Evolutionary conservation across 2,113 vertebrate species (phyloP), one percentile per base, ranked within the genome.

Genomic region (Oryzias curvinotus): DNA sequence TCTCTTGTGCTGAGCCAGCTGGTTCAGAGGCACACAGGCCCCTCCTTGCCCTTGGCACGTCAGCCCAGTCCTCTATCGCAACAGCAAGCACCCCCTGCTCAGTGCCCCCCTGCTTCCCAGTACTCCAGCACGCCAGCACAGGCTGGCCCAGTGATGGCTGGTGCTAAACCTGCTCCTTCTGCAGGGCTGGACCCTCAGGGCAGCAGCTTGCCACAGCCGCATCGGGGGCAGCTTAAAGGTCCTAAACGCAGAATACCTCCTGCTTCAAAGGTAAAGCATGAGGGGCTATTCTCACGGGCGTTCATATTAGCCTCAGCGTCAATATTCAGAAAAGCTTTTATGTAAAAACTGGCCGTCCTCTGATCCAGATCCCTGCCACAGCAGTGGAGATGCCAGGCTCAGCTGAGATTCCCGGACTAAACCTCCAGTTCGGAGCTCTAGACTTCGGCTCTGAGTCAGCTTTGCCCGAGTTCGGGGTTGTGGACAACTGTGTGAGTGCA

Each of bases 331-430:
- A 3, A 43, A 41, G 49, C 12, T 45, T 44, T 41, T 26, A 47
- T n/a, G 14, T 46, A 28, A 30, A 14, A 21, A 5, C 45, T 17
- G 30, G 3, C 8, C 36, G 3, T 50, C 30, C 43, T 52, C 16
- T 48, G 14, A 45, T n/a, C 14, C 71, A 98, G 96, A 96, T 95
- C 74, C 96, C 97, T 56, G 90, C 93, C 45, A 95, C 95, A 28
- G 97, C 97, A 3, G 97, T 99, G 65, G 96, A 99, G 87, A 98
- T 98, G 97, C 96, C 97, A 14, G 96, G 95, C 59, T 94, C 96
- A 16, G 86, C 95, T 7, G 96, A 99, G 18, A 69, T 98, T 49
- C 93, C 93, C 0, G 95, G 94, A 41, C 91, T 99, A 63, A 97
- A 98, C 81, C 94, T 98, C 79, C 97, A 98, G 81, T 99, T 99